Base-by-base conservation (phyloP, 2,797 vertebrate species). In the Onychomys arenicola region DNA sequence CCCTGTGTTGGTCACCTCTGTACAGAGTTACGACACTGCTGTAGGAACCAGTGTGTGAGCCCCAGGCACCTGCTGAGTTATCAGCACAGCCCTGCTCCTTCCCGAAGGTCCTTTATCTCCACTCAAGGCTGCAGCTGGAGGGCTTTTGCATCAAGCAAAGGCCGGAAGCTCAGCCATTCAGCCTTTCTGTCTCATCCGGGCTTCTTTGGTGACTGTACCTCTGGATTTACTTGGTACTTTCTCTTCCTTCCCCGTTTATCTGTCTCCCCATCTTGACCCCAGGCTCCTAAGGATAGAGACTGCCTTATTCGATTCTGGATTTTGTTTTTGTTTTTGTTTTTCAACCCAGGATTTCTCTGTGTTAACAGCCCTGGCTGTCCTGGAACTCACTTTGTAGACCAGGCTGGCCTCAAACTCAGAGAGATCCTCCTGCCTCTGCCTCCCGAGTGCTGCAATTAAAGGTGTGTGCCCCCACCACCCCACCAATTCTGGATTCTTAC, bases 111-210 rank as follows among this genome's bases (percentile, higher is more conserved):
- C 52, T 88, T 85, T 75, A 78, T 77, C 85, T 65, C 89, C 29
- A 25, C 55, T 52, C 6, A 1, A n/a, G 65, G 43, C 88, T 82
- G 52, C 89, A 78, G 27, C 23, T 90, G 71, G 19, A 21, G 13
- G 96, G 40, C 75, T 96, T 93, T 52, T 61, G 52, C 95, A 86
- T 76, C 37, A 67, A 73, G 63, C 81, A 85, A 71, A 92, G 14
- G 40, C 85, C 55, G 85, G 83, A 92, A 93, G 76, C 87, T 93
- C 78, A 85, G 46, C 9, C 21, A 29, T 85, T 49, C 40, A 80
- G 63, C 32, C 67, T 29, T n/a, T 34, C 23, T 49, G 32, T 55
- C 73, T 81, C 78, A 34, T 69, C 46, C 69, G 57, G 61, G 16
- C 32, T 32, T 95, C 65, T 55, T 77, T 25, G 19, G 29, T 29